Conservation (phyloP, 2,888 invertebrate species). For the Heterodera filipjevi region DNA sequence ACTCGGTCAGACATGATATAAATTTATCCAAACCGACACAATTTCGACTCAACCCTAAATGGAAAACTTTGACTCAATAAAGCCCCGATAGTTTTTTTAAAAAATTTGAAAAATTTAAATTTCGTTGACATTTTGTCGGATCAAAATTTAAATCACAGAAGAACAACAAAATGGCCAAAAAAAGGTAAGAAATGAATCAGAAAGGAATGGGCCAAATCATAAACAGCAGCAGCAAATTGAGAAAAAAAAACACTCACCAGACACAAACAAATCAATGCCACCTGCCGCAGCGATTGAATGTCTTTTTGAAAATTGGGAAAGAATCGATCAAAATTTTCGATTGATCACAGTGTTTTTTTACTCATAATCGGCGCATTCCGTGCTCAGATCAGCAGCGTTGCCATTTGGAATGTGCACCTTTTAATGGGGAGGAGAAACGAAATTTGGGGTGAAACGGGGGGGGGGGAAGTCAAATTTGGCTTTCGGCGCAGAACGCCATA, state of each 20-base stretch:
- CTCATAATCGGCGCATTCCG: slow-evolving; percentile 86
- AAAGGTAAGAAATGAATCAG: too few relatives aligned
- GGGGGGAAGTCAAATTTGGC: background rate
- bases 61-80: too few relatives aligned
- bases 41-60: too few relatives aligned
- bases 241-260: slow-evolving; percentile 74
- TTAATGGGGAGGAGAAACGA: background rate
- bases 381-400: slow-evolving; percentile 80
- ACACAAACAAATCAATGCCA: slow-evolving; percentile 91
- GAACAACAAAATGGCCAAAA: background rate
- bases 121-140: too few relatives aligned
- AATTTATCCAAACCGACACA: too few relatives aligned
- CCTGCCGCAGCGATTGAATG: slow-evolving; percentile 78
- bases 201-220: too few relatives aligned
- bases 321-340: background rate
- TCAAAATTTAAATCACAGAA: too few relatives aligned
- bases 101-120: too few relatives aligned
- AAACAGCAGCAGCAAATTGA: too few relatives aligned
- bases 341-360: slow-evolving; percentile 34
- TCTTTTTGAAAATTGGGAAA: slow-evolving; percentile 15
- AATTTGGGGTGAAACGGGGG: background rate
- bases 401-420: slow-evolving; percentile 83
- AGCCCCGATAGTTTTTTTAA: too few relatives aligned
- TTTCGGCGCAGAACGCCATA: too few relatives aligned
- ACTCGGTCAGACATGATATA: too few relatives aligned